Conservation (phyloP, 2,888 invertebrate species). For the Leptinotarsa rubiginosa region DNA sequence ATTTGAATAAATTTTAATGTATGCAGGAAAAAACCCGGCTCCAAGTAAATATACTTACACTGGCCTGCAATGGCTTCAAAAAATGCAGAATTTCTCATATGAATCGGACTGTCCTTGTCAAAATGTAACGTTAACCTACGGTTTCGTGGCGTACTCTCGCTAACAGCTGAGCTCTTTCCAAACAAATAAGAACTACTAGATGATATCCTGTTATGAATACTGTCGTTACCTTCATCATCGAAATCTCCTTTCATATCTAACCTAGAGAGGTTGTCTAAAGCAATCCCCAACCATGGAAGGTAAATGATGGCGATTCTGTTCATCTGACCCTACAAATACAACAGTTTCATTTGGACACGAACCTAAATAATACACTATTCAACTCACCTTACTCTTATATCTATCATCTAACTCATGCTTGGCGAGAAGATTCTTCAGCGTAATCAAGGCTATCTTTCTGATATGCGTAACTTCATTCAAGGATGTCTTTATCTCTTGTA, state of each 20-base stretch:
- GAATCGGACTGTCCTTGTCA: constrained; percentile 80
- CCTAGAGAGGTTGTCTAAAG: constrained; percentile 88
- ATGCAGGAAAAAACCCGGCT: too few species aligned
- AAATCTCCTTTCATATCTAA: constrained; percentile 69
- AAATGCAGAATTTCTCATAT: constrained; percentile 81
- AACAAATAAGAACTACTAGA: constrained; percentile 72
- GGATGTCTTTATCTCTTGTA: constrained; percentile 89
- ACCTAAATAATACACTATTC: background rate
- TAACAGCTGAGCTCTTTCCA: constrained; percentile 67
- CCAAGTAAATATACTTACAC: constrained; percentile 60
- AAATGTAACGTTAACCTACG: constrained; percentile 79
- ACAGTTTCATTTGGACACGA: constrained; percentile 74
- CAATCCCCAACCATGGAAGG: constrained; percentile 89
- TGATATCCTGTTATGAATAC: constrained; percentile 69
- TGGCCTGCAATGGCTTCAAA: constrained; percentile 80
- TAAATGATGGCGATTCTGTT: constrained; percentile 90
- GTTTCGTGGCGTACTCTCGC: constrained; percentile 71
- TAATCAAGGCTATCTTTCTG: constrained; percentile 82
- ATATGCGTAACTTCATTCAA: constrained; percentile 88
- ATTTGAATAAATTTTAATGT: too few species aligned
- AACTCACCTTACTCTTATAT: constrained; percentile 44
- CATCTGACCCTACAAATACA: constrained; percentile 71
- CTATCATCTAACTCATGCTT: constrained; percentile 96
- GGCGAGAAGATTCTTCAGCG: constrained; percentile 87
- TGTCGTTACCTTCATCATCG: constrained; percentile 64